Evolutionary conservation across 2,888 invertebrate genomes (phyloP).

Genomic region (Brenthis hecate): DNA sequence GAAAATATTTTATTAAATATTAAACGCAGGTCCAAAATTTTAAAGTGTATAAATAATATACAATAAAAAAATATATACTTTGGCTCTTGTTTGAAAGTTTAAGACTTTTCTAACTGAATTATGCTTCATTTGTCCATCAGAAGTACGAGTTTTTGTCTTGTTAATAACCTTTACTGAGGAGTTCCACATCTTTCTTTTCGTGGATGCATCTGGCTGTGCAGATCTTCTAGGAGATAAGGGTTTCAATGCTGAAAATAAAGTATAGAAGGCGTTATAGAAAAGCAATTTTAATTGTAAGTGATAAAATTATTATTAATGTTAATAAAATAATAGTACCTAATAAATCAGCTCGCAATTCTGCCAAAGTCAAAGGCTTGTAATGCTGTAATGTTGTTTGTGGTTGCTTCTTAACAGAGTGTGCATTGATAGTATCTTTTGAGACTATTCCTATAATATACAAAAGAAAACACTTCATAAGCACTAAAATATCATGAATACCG

Average conservation of each 20-base stretch:
- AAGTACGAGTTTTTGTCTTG: conserved; percentile 59
- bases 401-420: conserved; percentile 57
- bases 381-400: conserved; percentile 57
- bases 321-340: conserved; percentile 46
- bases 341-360: conserved; percentile 61
- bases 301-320: not conserved
- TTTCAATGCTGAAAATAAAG: conserved; percentile 55
- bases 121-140: conserved; percentile 55
- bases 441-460: conserved; percentile 52
- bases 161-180: conserved; percentile 66
- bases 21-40: not conserved
- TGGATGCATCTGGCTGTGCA: conserved; percentile 46
- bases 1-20: not conserved
- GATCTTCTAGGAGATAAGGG: conserved; percentile 48
- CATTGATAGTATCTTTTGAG: conserved; percentile 53
- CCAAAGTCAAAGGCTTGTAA: conserved; percentile 60
- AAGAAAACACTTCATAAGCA: not conserved
- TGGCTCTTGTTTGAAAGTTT: conserved; percentile 60
- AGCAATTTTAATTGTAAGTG: not conserved
- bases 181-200: conserved; percentile 68
- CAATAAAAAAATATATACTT: conserved; percentile 44
- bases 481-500: no score
- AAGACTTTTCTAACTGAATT: conserved; percentile 68
- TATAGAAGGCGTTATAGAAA: not conserved
- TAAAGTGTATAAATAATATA: not conserved